A percentile compares a stretch with the other conserved stretches of the same genome.
These are phyloP conservation scores for Regulus satrapa DNA, from an alignment of 2,113 vertebrate species.

Conservation along the genomic window DNA sequence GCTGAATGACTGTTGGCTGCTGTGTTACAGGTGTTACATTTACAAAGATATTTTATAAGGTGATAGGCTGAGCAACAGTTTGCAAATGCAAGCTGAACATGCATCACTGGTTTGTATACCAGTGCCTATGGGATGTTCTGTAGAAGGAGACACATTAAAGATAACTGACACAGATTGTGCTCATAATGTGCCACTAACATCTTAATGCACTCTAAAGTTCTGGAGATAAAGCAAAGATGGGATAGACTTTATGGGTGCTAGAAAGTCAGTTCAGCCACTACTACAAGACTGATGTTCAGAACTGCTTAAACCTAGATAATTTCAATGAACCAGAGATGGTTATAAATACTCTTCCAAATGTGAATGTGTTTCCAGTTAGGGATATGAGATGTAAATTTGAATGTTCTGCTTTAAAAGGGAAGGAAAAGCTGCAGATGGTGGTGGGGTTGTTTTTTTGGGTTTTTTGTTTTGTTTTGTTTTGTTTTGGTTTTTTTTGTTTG, in stretches of 20 bases:
- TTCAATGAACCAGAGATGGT: not conserved
- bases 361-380: not conserved
- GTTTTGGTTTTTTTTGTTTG: not conserved
- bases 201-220: not conserved
- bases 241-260: not conserved
- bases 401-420: not conserved
- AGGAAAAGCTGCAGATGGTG: not conserved
- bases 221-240: not conserved
- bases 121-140: not conserved
- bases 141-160: not conserved
- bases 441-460: not conserved
- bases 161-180: not conserved
- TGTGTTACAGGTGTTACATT: not conserved
- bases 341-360: not conserved
- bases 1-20: not conserved
- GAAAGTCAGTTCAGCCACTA: not conserved
- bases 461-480: not conserved
- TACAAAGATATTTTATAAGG: not conserved
- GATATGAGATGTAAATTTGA: not conserved
- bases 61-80: not conserved
- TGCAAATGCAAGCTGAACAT: not conserved
- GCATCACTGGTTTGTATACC: not conserved
- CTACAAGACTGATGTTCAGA: not conserved
- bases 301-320: not conserved
- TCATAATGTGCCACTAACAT: not conserved